Percentiles rank a stretch among this genome's conserved stretches.
These are phyloP conservation scores for Ametastegia equiseti DNA, from an alignment of 2,888 invertebrate genomes.

Conservation along the genomic window DNA sequence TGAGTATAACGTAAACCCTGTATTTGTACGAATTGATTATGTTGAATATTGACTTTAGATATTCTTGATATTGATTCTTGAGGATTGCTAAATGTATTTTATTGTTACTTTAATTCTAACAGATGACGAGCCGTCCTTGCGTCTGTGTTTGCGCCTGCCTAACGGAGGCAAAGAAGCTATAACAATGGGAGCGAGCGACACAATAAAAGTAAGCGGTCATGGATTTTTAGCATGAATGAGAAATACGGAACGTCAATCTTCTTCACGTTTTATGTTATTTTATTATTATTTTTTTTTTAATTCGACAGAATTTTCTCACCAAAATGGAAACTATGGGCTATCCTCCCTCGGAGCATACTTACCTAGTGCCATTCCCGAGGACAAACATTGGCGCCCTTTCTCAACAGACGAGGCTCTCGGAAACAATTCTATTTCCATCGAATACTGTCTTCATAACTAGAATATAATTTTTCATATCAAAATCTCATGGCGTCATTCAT, in stretches of 20 bases:
- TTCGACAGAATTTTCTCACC: constrained; percentile 66
- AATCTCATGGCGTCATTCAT: neutral
- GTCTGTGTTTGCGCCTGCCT: constrained; percentile 71
- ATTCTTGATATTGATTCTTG: too few relatives aligned
- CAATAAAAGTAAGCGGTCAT: constrained; percentile 64
- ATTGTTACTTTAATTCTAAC: too few relatives aligned
- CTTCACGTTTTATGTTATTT: too few relatives aligned
- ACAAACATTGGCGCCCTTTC: constrained; percentile 71
- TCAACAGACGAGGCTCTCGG: constrained; percentile 64
- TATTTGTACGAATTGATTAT: neutral
- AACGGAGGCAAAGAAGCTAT: constrained; percentile 71
- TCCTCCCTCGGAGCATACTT: constrained; percentile 68
- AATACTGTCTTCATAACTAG: constrained; percentile 74
- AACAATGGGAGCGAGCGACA: constrained; percentile 68
- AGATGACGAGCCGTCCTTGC: constrained; percentile 64
- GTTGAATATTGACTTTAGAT: neutral
- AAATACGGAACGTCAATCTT: neutral
- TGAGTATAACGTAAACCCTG: neutral
- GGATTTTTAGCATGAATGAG: neutral
- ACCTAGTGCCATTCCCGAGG: constrained; percentile 71
- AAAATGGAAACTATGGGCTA: constrained; percentile 72
- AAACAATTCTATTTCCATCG: constrained; percentile 72
- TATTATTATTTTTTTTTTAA: constrained; percentile 1
- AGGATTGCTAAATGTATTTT: too few relatives aligned
- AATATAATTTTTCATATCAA: constrained; percentile 62